Evolutionary conservation across 2,888 invertebrate species (phyloP).

Genomic region (Meliscaeva auricollis): DNA sequence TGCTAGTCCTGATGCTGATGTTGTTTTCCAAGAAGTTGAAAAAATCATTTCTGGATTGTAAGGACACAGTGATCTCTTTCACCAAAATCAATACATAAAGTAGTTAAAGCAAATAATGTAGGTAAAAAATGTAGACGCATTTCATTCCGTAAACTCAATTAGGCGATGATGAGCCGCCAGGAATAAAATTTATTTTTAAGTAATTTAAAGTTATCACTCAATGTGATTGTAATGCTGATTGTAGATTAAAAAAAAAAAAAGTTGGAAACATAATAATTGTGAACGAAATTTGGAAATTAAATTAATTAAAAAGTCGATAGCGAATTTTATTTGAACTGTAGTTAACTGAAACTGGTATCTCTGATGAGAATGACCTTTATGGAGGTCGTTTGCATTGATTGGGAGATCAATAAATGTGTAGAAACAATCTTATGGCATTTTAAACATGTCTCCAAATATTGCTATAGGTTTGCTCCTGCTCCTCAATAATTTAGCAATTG

Average conservation of each 20-base stretch:
- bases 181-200: slow-evolving; percentile 57
- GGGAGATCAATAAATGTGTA: neutral
- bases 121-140: slow-evolving; percentile 44
- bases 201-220: slow-evolving; percentile 53
- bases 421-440: no score
- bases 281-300: slow-evolving; percentile 31
- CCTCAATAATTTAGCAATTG: no score
- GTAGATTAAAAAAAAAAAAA: slow-evolving; percentile 26
- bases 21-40: slow-evolving; percentile 88
- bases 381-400: neutral
- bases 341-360: neutral
- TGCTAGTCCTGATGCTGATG: slow-evolving; percentile 87
- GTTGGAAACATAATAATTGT: slow-evolving; percentile 7
- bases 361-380: neutral
- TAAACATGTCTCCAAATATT: no score
- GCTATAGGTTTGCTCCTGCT: no score
- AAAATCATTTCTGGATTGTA: slow-evolving; percentile 83
- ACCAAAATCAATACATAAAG: neutral
- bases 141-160: slow-evolving; percentile 55
- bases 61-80: neutral
- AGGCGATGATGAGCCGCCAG: slow-evolving; percentile 3
- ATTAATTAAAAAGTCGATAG: neutral
- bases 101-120: slow-evolving; percentile 56
- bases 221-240: slow-evolving; percentile 39
- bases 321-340: neutral